Percentiles rank a stretch among this genome's conserved stretches.
These are phyloP conservation scores for Osmerus eperlanus DNA, from an alignment of 2,113 vertebrate species.

Conservation along the genomic window DNA sequence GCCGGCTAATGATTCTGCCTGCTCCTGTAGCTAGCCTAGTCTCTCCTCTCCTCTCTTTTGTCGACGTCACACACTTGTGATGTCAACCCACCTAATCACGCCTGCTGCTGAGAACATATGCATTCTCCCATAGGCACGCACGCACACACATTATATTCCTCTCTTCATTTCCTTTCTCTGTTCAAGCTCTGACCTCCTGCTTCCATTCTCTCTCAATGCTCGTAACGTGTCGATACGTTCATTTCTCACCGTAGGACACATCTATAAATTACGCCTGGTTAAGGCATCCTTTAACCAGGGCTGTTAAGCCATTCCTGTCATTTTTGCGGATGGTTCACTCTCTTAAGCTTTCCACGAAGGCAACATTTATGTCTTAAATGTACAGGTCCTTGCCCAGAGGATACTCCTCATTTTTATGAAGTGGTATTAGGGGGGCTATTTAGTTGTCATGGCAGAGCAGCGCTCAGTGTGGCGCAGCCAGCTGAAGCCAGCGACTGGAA, in stretches of 20 bases:
- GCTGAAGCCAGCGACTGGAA: slow-evolving; percentile 61
- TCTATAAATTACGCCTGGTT: slow-evolving; percentile 69
- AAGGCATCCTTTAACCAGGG: slow-evolving; percentile 68
- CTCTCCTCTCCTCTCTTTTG: no score
- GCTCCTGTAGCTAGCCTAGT: no score
- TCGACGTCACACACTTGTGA: no score
- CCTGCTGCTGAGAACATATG: slow-evolving; percentile 50
- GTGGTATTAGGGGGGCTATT: slow-evolving; percentile 76
- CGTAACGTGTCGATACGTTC: slow-evolving; percentile 58
- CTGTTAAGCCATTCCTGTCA: slow-evolving; percentile 68
- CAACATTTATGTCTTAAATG: slow-evolving; percentile 76
- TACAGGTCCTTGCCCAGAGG: slow-evolving; percentile 72
- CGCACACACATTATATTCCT: slow-evolving; percentile 61
- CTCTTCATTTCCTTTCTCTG: background rate
- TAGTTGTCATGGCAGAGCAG: slow-evolving; percentile 74
- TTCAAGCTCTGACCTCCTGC: slow-evolving; percentile 14
- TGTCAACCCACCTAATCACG: no score
- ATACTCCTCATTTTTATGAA: slow-evolving; percentile 73
- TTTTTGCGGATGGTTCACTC: slow-evolving; percentile 67
- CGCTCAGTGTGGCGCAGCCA: slow-evolving; percentile 61
- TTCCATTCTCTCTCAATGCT: slow-evolving; percentile 15
- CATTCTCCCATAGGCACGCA: slow-evolving; percentile 74
- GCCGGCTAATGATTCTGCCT: no score
- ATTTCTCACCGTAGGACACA: slow-evolving; percentile 58
- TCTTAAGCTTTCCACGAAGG: slow-evolving; percentile 65